Evolutionary conservation across 2,888 invertebrate genomes (phyloP), one percentile per base, ranked within the genome.

Genomic region (Pammene fasciana): DNA sequence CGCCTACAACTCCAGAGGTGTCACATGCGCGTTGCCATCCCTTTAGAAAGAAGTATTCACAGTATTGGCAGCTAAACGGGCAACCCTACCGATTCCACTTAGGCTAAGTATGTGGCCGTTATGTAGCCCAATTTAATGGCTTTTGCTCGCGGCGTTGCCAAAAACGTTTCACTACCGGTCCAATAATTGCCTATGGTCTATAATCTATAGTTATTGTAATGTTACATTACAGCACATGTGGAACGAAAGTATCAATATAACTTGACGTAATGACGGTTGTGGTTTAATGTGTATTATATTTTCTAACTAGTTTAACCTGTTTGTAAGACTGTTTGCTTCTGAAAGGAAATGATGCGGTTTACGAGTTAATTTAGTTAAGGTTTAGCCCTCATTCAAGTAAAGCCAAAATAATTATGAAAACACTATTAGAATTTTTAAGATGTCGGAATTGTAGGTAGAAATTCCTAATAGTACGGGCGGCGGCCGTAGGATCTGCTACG

Each of bases 91-190:
- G 26, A 26, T 26, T 26, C 26, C 4, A 26, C 26, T 18, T 50
- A 10, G 50, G 18, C 50, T 26, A n/a, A n/a, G n/a, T n/a, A 26
- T 26, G 50, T 18, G 50, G 18, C 9, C 18, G 10, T 46, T 14
- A 46, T n/a, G 26, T n/a, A 46, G 14, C 46, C 6, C 10, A 34
- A 46, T 13, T 34, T 26, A 45, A 59, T 46, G 46, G 59, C n/a
- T 46, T 14, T 50, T 9, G 66, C 67, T 36, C 3, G 46, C 41
- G 41, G 67, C 67, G 61, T 61, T 67, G 61, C 62, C 62, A 64
- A 68, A 67, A 68, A 38, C 54, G 56, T 55, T 56, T n/a, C n/a
- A n/a, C 50, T 50, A 34, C 57, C 41, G 38, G 38, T 50, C 18
- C 43, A 16, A 52, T 57, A 61, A 61, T 61, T 61, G 18, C 18